These are phyloP conservation scores for Patella pellucida DNA, from an alignment of 2,888 invertebrate species.

Conservation along the genomic window DNA sequence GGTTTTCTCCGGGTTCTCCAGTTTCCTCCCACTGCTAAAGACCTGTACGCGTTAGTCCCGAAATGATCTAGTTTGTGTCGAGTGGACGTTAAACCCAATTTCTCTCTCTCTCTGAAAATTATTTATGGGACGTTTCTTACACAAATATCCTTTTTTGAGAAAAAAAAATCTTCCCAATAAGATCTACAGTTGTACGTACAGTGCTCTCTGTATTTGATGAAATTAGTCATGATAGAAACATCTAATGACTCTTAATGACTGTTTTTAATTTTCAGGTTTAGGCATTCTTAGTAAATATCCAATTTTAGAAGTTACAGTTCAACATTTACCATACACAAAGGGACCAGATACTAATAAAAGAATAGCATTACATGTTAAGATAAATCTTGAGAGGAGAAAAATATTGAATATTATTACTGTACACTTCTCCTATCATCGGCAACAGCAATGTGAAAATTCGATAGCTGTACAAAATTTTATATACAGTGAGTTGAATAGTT, in stretches of 20 bases:
- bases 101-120: no score
- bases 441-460: conserved; percentile 62
- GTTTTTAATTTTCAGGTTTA: conserved; percentile 46
- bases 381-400: conserved; percentile 33
- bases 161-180: no score
- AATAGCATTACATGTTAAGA: conserved; percentile 47
- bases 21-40: no score
- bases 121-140: no score
- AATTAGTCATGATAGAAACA: background rate
- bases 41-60: no score
- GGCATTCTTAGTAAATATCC: conserved; percentile 56
- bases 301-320: conserved; percentile 40
- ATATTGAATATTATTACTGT: conserved; percentile 47
- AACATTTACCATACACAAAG: conserved; percentile 37
- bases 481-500: conserved; percentile 34
- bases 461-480: conserved; percentile 50
- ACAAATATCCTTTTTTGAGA: no score
- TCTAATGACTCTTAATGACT: no score
- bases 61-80: no score
- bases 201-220: background rate
- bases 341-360: conserved; percentile 61
- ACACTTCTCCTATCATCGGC: conserved; percentile 62
- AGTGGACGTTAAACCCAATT: no score
- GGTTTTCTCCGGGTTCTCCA: no score
- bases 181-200: no score